These are phyloP conservation scores for Anarhynchus alexandrinus DNA, from an alignment of 2,113 vertebrate species.

Conservation along the genomic window DNA sequence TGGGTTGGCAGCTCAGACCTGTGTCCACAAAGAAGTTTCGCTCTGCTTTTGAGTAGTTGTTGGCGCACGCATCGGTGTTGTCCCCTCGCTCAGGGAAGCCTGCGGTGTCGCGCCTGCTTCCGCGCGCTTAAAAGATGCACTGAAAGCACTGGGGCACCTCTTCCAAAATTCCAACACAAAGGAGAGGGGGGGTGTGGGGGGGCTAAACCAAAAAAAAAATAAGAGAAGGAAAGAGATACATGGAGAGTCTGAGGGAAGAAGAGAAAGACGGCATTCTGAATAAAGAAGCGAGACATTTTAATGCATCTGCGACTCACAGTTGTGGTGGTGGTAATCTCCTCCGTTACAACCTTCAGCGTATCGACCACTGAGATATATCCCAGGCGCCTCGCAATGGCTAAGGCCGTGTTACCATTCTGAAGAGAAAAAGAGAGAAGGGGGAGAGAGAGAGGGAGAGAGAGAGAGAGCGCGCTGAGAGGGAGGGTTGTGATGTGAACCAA, in stretches of 20 bases:
- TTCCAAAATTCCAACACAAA: not conserved
- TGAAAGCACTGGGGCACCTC: not conserved
- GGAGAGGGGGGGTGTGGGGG: too few relatives aligned
- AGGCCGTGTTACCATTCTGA: constrained; percentile 97
- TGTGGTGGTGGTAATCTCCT: constrained; percentile 93
- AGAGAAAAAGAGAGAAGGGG: constrained; percentile 22
- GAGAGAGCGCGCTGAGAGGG: constrained; percentile 32
- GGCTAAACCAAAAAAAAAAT: not conserved
- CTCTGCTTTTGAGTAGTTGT: not conserved
- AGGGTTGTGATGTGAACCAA: constrained; percentile 64
- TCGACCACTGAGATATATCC: constrained; percentile 99
- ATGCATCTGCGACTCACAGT: constrained; percentile 78
- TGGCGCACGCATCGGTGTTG: not conserved
- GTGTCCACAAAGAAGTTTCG: not conserved
- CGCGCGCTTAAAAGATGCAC: not conserved
- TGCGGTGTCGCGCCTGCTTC: not conserved
- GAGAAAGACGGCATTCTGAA: not conserved
- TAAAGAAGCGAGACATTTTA: not conserved
- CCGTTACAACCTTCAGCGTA: constrained; percentile 95
- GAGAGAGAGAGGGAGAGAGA: not conserved
- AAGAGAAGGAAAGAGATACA: not conserved
- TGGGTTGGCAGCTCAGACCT: not conserved
- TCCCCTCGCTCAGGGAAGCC: not conserved
- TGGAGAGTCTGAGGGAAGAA: not conserved
- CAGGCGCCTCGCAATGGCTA: constrained; percentile 93